These are phyloP conservation scores for Ictalurus punctatus DNA, from an alignment of 2,113 vertebrate species.

Conservation along the genomic window DNA sequence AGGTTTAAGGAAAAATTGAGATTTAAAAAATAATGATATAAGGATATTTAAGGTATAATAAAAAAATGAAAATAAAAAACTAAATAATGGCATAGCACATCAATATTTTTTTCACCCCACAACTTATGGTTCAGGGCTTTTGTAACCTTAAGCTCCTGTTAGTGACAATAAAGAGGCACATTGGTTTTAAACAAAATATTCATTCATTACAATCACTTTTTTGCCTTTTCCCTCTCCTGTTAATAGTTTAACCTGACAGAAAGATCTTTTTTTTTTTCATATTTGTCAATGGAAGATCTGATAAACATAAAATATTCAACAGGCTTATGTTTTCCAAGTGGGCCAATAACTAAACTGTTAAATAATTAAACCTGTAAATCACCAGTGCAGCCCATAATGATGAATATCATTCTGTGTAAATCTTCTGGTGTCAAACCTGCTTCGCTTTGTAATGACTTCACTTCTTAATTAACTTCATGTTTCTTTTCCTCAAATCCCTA, in stretches of 20 bases:
- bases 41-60: no score
- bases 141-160: neutral
- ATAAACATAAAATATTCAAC: neutral
- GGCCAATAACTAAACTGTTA: neutral
- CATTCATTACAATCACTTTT: no score
- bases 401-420: neutral
- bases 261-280: neutral
- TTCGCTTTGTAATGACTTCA: neutral
- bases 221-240: neutral
- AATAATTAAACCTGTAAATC: slow-evolving; percentile 16
- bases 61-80: no score
- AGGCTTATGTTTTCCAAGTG: neutral
- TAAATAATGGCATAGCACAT: neutral
- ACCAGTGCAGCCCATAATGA: slow-evolving; percentile 2
- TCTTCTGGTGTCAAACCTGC: neutral
- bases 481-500: slow-evolving; percentile 24
- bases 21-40: no score
- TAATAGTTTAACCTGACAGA: neutral
- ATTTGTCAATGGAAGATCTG: neutral
- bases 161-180: neutral
- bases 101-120: neutral
- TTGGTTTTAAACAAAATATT: neutral
- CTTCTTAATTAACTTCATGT: slow-evolving; percentile 9
- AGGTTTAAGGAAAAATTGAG: neutral
- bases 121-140: neutral